Evolutionary conservation across 2,888 invertebrate species (phyloP).

Genomic region (Augochlorella aurata): DNA sequence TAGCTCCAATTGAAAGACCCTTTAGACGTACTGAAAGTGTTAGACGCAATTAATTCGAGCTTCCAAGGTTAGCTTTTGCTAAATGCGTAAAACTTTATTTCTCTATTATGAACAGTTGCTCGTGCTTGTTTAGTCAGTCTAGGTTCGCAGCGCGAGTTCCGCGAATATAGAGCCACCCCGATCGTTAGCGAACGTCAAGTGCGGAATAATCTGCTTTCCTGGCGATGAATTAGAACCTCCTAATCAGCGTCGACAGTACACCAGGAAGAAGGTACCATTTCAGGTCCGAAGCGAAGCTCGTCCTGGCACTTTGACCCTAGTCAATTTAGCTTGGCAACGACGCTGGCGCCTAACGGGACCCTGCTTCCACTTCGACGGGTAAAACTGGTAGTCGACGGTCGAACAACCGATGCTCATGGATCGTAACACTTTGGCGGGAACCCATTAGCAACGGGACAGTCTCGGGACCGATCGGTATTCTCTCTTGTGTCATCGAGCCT

Average conservation of each 20-base stretch:
- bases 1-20: too few relatives aligned
- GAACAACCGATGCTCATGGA: conserved; percentile 6
- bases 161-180: neutral
- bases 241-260: neutral
- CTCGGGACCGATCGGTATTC: neutral
- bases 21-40: too few relatives aligned
- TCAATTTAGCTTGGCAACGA: conserved; percentile 51
- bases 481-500: neutral
- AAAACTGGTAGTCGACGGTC: conserved; percentile 37
- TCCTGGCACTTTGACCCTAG: conserved; percentile 44
- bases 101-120: neutral
- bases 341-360: conserved; percentile 64
- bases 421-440: conserved; percentile 29
- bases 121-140: neutral
- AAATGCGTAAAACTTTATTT: too few relatives aligned
- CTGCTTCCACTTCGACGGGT: conserved; percentile 44
- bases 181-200: neutral
- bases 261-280: conserved; percentile 1
- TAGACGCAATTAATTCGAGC: too few relatives aligned
- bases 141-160: neutral
- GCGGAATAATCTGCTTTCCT: neutral
- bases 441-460: conserved; percentile 22
- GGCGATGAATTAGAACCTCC: neutral
- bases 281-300: neutral
- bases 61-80: too few relatives aligned